Evolutionary conservation across 92 coral and sea anemone species (phyloP).

Genomic region (Porites divaricata): DNA sequence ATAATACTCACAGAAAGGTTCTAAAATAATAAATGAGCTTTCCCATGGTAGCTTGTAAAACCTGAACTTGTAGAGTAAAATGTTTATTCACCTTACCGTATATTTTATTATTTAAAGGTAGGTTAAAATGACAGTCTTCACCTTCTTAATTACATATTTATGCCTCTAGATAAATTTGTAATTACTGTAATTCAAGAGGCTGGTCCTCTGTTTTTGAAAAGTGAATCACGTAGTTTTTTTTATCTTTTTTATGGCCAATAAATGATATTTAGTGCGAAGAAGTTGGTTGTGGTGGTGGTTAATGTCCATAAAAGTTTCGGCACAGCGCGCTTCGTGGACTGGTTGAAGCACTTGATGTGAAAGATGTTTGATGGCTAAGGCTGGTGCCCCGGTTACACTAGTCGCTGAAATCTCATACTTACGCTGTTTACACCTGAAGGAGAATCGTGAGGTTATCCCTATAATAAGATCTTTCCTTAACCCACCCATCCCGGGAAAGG

Average conservation of each 20-base stretch:
- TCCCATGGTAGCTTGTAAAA: background rate
- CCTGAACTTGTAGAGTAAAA: background rate
- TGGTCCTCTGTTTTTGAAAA: background rate
- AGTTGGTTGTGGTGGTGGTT: background rate
- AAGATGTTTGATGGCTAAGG: too few relatives aligned
- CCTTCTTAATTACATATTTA: too few relatives aligned
- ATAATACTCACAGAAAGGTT: background rate
- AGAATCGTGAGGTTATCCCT: too few relatives aligned
- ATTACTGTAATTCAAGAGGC: constrained; percentile 1
- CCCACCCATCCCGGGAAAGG: too few relatives aligned
- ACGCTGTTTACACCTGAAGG: too few relatives aligned
- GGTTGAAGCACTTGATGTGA: too few relatives aligned
- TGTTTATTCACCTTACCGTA: background rate
- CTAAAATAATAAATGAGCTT: background rate
- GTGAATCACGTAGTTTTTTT: background rate
- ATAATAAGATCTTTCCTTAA: too few relatives aligned
- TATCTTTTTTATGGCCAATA: background rate
- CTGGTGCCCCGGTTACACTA: too few relatives aligned
- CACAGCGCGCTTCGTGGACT: too few relatives aligned
- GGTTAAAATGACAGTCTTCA: background rate
- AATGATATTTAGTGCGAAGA: background rate
- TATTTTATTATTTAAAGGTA: background rate
- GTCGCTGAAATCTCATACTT: too few relatives aligned
- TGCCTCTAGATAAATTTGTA: background rate
- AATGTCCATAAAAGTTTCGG: background rate